A percentile compares a stretch with the other conserved stretches of the same genome.
Evolutionary conservation across 1,140 invertebrate species (phyloP).

Genomic region (Armadillidium nasatum): DNA sequence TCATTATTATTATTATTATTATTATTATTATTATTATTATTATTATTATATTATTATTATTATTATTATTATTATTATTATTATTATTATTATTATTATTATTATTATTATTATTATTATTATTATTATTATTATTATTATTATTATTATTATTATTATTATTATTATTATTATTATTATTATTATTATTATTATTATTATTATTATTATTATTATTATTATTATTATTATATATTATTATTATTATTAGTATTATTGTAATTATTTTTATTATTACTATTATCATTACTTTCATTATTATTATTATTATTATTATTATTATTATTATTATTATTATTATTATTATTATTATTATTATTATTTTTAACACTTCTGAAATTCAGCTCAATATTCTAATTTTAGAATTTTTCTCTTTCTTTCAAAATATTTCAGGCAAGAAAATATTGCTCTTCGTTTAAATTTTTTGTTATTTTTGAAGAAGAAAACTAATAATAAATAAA

Average conservation of each 20-base stretch:
- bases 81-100: conserved; percentile 13
- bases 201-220: conserved; percentile 11
- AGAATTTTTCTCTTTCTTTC: too few species aligned
- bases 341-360: too few species aligned
- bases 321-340: not conserved
- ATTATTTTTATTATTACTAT: too few species aligned
- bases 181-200: conserved; percentile 1
- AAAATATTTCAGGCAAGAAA: too few species aligned
- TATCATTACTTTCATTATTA: too few species aligned
- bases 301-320: conserved; percentile 8
- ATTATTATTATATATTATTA: conserved; percentile 3
- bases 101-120: conserved; percentile 9
- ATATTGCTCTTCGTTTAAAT: too few species aligned
- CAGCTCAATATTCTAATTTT: too few species aligned
- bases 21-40: conserved; percentile 9
- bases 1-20: conserved; percentile 10
- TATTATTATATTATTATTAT: conserved; percentile 2
- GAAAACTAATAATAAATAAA: too few species aligned
- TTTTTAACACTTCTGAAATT: too few species aligned
- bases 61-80: conserved; percentile 1
- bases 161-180: conserved; percentile 2
- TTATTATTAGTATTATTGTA: too few species aligned
- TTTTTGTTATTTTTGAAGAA: too few species aligned
- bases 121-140: conserved; percentile 9
- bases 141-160: conserved; percentile 13